Evolutionary conservation across 2,113 vertebrate genomes (phyloP).

Genomic region (Pteronura brasiliensis): DNA sequence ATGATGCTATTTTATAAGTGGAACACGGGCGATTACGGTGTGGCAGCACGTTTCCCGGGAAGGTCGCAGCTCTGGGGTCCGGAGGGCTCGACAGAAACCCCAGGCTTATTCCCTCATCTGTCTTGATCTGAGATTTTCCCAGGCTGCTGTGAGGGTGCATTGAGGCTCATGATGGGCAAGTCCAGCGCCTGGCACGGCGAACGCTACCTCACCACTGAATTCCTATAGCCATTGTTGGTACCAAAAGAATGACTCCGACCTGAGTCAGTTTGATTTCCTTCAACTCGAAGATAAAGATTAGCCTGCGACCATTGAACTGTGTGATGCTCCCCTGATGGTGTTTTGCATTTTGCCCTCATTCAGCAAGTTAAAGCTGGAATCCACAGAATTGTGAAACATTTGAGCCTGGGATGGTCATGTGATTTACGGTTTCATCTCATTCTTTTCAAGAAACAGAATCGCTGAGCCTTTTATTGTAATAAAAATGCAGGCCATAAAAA

Average conservation of each 20-base stretch:
- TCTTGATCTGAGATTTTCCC: not conserved
- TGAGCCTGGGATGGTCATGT: not conserved
- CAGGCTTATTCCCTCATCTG: not conserved
- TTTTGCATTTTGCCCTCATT: not conserved
- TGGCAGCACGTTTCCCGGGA: not conserved
- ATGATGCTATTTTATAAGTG: not conserved
- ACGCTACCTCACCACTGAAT: too few species aligned
- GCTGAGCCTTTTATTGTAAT: slow-evolving; percentile 7
- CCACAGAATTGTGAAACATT: not conserved
- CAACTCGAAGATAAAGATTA: not conserved
- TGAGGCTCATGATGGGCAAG: not conserved
- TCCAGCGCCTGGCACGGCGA: not conserved
- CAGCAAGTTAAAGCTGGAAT: slow-evolving; percentile 7
- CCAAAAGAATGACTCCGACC: not conserved
- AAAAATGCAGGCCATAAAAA: not conserved
- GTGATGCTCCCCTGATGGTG: not conserved
- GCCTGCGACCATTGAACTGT: not conserved
- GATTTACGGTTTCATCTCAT: slow-evolving; percentile 6
- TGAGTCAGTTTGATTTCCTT: not conserved
- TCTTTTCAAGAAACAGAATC: not conserved
- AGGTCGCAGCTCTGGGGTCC: not conserved
- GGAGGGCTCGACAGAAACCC: not conserved
- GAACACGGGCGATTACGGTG: not conserved
- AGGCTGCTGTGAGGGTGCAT: not conserved
- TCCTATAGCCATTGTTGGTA: not conserved